Percentiles rank a stretch among this genome's conserved stretches.
These are phyloP conservation scores for Acanthosepion esculentum DNA, from an alignment of 2,888 invertebrate species.

Conservation along the genomic window DNA sequence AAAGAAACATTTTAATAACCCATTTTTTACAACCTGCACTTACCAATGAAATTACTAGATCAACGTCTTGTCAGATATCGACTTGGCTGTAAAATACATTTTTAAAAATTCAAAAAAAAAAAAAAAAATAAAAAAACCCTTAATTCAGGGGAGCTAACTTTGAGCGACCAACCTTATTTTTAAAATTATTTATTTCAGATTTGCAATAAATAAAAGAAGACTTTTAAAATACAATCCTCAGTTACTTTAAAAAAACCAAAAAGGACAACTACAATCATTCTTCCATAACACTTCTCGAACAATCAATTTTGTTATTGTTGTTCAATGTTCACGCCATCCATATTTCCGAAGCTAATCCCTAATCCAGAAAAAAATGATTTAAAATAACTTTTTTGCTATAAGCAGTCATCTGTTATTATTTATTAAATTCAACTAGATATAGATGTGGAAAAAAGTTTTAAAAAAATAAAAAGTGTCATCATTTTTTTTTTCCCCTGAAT, in stretches of 20 bases:
- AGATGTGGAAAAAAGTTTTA: no score
- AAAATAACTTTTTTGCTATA: not conserved
- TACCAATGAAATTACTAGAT: not conserved
- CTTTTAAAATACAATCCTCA: not conserved
- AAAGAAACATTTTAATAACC: not conserved
- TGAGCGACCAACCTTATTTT: not conserved
- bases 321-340: not conserved
- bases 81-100: not conserved
- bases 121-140: no score
- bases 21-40: not conserved
- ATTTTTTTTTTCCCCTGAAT: not conserved
- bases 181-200: not conserved
- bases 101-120: not conserved
- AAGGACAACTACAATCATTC: no score
- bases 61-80: not conserved
- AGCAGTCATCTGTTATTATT: not conserved
- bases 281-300: not conserved
- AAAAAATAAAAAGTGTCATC: not conserved
- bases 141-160: not conserved
- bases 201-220: not conserved
- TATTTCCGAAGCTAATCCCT: not conserved
- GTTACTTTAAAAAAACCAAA: not conserved
- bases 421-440: not conserved
- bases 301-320: not conserved
- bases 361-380: not conserved